Percentiles rank a stretch among this genome's conserved stretches.
These are phyloP conservation scores for Drosophila lini DNA, from an alignment of 1,140 invertebrate species.

Conservation along the genomic window DNA sequence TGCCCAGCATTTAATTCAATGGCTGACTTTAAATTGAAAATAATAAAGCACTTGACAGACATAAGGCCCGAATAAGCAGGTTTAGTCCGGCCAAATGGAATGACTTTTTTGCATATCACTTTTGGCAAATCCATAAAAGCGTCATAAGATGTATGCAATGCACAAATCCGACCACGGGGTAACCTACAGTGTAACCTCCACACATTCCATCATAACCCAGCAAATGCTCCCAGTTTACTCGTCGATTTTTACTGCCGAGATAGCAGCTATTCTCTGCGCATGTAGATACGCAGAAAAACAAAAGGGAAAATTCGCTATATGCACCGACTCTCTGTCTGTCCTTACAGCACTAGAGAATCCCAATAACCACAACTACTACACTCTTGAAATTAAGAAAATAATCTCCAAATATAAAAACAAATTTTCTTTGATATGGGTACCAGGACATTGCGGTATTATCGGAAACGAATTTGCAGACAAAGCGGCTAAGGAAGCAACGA, in stretches of 20 bases:
- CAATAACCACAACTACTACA: no score
- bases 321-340: no score
- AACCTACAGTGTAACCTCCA: constrained; percentile 13
- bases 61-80: constrained; percentile 36
- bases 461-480: background rate
- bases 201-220: constrained; percentile 12
- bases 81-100: constrained; percentile 31
- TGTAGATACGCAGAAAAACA: constrained; percentile 11
- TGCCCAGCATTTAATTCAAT: constrained; percentile 35
- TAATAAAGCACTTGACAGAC: constrained; percentile 45
- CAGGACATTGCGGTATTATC: constrained; percentile 2
- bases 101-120: constrained; percentile 12
- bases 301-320: background rate
- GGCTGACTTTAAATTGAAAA: constrained; percentile 40
- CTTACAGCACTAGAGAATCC: no score
- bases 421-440: constrained; percentile 4
- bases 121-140: background rate
- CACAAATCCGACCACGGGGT: background rate
- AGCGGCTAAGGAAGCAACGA: no score
- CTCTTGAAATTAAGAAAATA: background rate
- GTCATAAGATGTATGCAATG: constrained; percentile 12
- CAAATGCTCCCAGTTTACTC: constrained; percentile 8
- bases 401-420: background rate
- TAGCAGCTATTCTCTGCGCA: constrained; percentile 5
- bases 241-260: constrained; percentile 3